Base-by-base conservation (phyloP, 2,113 vertebrate genomes). In the Aramus guarauna region DNA sequence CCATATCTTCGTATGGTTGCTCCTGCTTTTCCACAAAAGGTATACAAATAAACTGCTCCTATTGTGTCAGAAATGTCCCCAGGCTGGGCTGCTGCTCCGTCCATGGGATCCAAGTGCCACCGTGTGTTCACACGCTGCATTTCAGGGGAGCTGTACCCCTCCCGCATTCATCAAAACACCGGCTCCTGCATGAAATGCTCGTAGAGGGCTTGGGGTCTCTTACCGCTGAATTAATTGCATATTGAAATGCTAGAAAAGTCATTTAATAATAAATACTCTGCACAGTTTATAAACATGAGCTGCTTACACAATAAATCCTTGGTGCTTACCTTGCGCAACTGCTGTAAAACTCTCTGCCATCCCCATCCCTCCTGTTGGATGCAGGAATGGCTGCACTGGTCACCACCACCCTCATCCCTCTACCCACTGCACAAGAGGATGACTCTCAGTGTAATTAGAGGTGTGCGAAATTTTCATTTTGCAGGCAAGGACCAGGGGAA, bases 51-150 rank as follows among this genome's bases (percentile, higher is more conserved):
- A 67, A 79, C 16, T 16, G 37, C 41, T 56, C 52, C 67, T 15
- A 34, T 30, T 16, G 58, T 19, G 78, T 16, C 6, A 55, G 53
- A 79, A 85, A 74, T 5, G 23, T 53, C 39, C 37, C 39, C n/a
- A 2, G 30, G 19, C 36, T 41, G 74, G 69, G 34, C 80, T 47
- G 37, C 69, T 43, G 71, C 56, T 47, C 3, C 0, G 34, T 98
- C 82, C 94, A 11, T 90, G 95, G 95, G 96, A 79, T 95, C 96
- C 96, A 98, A 97, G 97, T 98, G 98, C 98, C 98, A 98, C 37
- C 98, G 98, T 72, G 97, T 98, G 98, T 96, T 92, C 91, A 68
- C 84, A 71, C 2, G 3, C 80, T 74, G 93, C 68, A 96, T 87
- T 94, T 95, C 94, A 91, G 9, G 37, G 22, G 29, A 39, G 72